A percentile compares a stretch with the other conserved stretches of the same genome.
Evolutionary conservation across 2,797 vertebrate genomes (phyloP).

Genomic region (Cuniculus paca): DNA sequence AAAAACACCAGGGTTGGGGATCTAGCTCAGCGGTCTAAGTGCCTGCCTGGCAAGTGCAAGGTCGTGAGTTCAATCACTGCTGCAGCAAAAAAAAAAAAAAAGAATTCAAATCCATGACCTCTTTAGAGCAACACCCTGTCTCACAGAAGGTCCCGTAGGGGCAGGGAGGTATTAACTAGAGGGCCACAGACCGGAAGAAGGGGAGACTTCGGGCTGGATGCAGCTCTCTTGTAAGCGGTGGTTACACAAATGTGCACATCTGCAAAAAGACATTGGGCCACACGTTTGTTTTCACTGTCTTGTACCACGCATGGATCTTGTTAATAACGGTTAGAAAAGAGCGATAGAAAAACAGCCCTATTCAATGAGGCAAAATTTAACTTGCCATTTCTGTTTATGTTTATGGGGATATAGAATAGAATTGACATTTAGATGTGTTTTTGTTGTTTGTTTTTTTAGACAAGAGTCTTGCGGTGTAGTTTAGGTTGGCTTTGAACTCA

Average conservation of each 20-base stretch:
- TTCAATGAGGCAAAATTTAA: slow-evolving; percentile 8
- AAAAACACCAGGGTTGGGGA: too few relatives aligned
- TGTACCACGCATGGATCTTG: not conserved
- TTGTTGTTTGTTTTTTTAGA: not conserved
- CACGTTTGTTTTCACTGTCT: not conserved
- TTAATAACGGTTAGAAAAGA: not conserved
- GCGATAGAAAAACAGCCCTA: not conserved
- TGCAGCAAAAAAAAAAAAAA: too few relatives aligned
- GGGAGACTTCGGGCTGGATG: not conserved
- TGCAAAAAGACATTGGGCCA: not conserved
- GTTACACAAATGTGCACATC: not conserved
- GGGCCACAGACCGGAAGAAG: not conserved
- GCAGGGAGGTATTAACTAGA: not conserved
- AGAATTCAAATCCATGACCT: too few relatives aligned
- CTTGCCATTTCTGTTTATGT: not conserved
- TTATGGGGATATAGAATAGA: not conserved
- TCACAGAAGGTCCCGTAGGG: not conserved
- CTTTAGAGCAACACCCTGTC: too few relatives aligned
- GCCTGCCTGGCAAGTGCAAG: too few relatives aligned
- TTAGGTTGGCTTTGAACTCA: not conserved
- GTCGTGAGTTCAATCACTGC: too few relatives aligned
- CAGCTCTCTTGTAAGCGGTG: not conserved
- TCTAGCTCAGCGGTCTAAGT: too few relatives aligned
- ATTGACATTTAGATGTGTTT: not conserved
- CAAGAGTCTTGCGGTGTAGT: not conserved